Evolutionary conservation across 2,113 vertebrate genomes (phyloP), one percentile per base, ranked within the genome.

Genomic region (Conger conger): DNA sequence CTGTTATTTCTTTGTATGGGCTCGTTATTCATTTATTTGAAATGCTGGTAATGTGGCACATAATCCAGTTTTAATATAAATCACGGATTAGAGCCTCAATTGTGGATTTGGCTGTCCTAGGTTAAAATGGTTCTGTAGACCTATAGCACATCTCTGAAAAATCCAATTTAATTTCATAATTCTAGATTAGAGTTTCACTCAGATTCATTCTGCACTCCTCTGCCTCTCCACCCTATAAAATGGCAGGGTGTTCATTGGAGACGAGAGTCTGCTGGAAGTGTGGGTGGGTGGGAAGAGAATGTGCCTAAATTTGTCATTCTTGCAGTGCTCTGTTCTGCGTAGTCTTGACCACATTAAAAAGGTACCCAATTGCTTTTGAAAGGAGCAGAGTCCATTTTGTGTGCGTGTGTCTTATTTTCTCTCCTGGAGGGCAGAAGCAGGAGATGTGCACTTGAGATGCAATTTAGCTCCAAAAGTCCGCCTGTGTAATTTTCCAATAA

Each of bases 401-500:
- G 27, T 33, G 27, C 27, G 27, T 11, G 27, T 13, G 68, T 33
- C n/a, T 3, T 73, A 9, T 33, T 33, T 27, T 13, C 9, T 1
- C 68, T 33, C 68, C 3, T 33, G 68, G n/a, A 9, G n/a, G 23
- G 27, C 68, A 33, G n/a, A 33, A 27, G n/a, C 27, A 33, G n/a
- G 9, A 73, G 27, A 73, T 33, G n/a, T 33, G 68, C 68, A 73
- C 68, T 73, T 33, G 11, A 73, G n/a, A 73, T 73, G 68, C 68
- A 73, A 73, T 73, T 73, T 33, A 73, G 68, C 68, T 33, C 68
- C 68, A 73, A 73, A 73, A 73, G 68, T 30, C n/a, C 68, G n/a
- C 27, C n/a, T 73, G 68, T n/a, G 68, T 73, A 73, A 73, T 73
- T 73, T 73, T 73, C 68, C 68, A n/a, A 73, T 73, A 73, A 73